phyloP scores from a whole-genome alignment of 1,140 invertebrate genomes.

The Eufriesea mexicana region DNA sequence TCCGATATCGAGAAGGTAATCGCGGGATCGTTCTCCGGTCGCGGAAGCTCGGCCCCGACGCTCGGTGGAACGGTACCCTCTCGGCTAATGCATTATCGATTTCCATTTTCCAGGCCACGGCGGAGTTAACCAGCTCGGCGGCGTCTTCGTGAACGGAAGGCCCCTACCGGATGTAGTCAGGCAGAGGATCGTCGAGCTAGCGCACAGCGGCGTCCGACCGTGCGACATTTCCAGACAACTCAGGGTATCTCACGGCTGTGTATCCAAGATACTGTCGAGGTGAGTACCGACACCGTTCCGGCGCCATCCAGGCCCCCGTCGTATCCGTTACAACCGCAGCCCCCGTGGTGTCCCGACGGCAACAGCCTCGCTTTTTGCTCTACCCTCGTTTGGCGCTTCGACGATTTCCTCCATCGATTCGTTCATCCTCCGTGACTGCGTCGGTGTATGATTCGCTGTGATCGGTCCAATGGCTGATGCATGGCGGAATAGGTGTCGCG shows the following conservation, averaged over 20 bases:
- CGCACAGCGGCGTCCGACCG: conserved; percentile 96
- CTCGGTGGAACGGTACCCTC: conserved; percentile 18
- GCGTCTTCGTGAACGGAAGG: conserved; percentile 97
- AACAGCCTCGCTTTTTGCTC: not conserved
- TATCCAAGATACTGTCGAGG: conserved; percentile 97
- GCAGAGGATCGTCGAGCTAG: conserved; percentile 97
- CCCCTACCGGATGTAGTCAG: conserved; percentile 96
- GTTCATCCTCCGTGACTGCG: not conserved
- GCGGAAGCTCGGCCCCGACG: not conserved
- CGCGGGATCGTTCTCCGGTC: too few species aligned
- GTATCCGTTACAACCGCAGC: conserved; percentile 63
- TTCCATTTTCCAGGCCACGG: conserved; percentile 90
- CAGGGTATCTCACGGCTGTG: conserved; percentile 95
- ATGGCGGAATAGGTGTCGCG: not conserved
- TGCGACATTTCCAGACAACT: conserved; percentile 97
- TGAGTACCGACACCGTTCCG: conserved; percentile 82
- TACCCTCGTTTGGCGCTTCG: conserved; percentile 4
- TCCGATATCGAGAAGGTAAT: not conserved
- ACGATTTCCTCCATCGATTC: conserved; percentile 31
- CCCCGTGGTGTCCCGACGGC: conserved; percentile 19
- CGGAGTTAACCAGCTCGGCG: conserved; percentile 97
- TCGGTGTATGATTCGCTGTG: not conserved
- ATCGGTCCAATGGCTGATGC: not conserved
- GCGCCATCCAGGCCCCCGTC: conserved; percentile 41
- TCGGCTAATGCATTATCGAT: conserved; percentile 71